Base-by-base conservation (phyloP, 2,113 vertebrate species). In the Dunckerocampus dactyliophorus region DNA sequence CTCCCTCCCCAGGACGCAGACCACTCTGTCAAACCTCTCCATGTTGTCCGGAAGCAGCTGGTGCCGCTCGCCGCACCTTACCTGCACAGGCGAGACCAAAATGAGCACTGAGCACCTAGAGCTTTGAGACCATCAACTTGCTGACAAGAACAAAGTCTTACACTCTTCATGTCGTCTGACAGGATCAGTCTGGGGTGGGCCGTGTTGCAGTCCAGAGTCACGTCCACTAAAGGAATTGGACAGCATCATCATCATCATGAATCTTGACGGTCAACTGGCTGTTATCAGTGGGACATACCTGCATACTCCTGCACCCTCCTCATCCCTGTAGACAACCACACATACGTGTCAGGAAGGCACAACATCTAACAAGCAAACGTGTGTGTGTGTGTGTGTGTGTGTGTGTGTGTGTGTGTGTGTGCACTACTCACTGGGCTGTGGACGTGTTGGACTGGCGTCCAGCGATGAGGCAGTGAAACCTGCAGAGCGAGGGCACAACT, bases 161-260 rank as follows among this genome's bases (percentile, higher is more conserved):
- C 88, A 47, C 74, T 83, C 59, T 89, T 92, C 72, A 82, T 21
- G 74, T 91, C 81, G 1, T 82, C 84, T 13, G 88, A 87, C 19
- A 91, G 43, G n/a, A 89, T 13, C 61, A 91, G 83, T n/a, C 77
- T 75, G 34, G 88, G 86, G 45, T 90, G 90, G 43, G 90, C 85
- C 0, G 89, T 89, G 65, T 47, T 70, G 6, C 19, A 43, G 62
- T 90, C 84, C 77, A 91, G 69, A 15, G 72, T 89, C 19, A 92
- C 66, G 1, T 88, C 72, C 81, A 87, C 90, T 92, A 43, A 43
- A 43, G 13, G 13, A 43, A 43, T 14, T 43, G 39, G 13, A 43
- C 12, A 14, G 13, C 39, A 43, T 13, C 39, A 14, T 43, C 39
- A 43, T 43, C 39, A 43, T 43, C 39, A 43, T 43, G 12, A 43